Evolutionary conservation across 2,888 invertebrate species (phyloP), one percentile per base, ranked within the genome.

Genomic region (Desoria tigrina): DNA sequence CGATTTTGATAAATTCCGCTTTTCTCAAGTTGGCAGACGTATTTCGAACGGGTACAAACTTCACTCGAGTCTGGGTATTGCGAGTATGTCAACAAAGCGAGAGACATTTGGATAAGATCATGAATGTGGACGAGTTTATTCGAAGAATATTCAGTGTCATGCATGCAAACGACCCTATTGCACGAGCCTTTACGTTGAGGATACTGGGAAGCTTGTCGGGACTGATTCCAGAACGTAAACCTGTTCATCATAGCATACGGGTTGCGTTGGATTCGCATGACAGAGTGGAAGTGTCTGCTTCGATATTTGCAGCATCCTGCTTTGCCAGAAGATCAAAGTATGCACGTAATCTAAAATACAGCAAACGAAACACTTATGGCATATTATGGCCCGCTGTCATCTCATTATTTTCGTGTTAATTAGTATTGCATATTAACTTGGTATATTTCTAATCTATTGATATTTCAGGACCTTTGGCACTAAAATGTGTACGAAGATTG

Each of bases 161-260:
- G 76, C 94, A 97, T 81, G 94, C 96, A 7, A 98, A 98, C 80
- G 98, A 98, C 82, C 95, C 97, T 0, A 90, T 96, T 7, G 97
- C 97, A 0, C 85, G 97, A 77, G 93, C 96, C 0, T 82, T 97
- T 11, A 93, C 95, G 0, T 81, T 98, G 11, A 84, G 92, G 71
- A 94, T 94, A 0, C 83, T 97, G 32, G 96, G 95, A 0, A 94
- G 93, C 50, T 90, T 95, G 2, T 94, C 96, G 1, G 88, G 90
- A 23, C 92, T 96, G 28, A 94, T 97, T 73, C 90, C 94, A 0
- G 95, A 97, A 81, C 85, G 92, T 73, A 93, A 94, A 78, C 92
- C 93, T 81, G 93, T 96, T 0, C 97, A 98, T 80, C 96, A 97
- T 78, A 92, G 93, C 67, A 94, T 98, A 61, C 83, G 95, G 37